Conservation (phyloP, 1,140 invertebrate species). For the Nebria ingens region DNA sequence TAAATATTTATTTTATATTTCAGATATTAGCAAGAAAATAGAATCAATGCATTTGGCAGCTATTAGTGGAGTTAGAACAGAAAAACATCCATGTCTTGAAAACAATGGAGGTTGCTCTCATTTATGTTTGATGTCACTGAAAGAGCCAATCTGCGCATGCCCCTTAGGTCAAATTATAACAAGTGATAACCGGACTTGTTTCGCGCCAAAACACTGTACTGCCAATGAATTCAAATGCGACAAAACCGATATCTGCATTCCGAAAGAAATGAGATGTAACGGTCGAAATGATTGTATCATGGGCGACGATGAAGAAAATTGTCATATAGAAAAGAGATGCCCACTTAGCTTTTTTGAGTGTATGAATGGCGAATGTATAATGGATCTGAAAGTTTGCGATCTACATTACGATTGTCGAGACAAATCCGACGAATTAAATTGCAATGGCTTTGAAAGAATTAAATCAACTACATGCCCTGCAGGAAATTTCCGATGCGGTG, state of each 20-base stretch:
- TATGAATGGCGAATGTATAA: conserved; percentile 39
- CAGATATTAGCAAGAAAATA: conserved; percentile 15
- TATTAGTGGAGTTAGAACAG: conserved; percentile 18
- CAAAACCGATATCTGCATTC: conserved; percentile 51
- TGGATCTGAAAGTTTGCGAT: conserved; percentile 52
- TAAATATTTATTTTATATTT: too few relatives aligned
- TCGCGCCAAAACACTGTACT: conserved; percentile 36
- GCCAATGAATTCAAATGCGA: conserved; percentile 42
- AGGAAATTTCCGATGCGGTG: conserved; percentile 40
- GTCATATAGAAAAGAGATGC: conserved; percentile 33
- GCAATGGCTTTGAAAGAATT: conserved; percentile 29
- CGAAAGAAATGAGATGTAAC: conserved; percentile 53
- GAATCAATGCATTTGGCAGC: conserved; percentile 25
- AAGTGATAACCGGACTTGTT: conserved; percentile 41
- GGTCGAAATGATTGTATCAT: conserved; percentile 54
- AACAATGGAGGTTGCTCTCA: conserved; percentile 63
- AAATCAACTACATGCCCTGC: conserved; percentile 11
- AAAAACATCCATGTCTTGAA: conserved; percentile 45
- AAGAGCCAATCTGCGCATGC: conserved; percentile 41
- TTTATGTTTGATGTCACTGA: conserved; percentile 48
- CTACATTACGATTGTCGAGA: conserved; percentile 62
- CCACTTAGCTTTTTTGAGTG: conserved; percentile 42
- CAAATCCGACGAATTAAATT: conserved; percentile 63
- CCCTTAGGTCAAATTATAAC: conserved; percentile 43
- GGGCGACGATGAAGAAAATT: conserved; percentile 57